Base-by-base conservation (phyloP, 2,797 vertebrate genomes). In the Siniperca scherzeri region DNA sequence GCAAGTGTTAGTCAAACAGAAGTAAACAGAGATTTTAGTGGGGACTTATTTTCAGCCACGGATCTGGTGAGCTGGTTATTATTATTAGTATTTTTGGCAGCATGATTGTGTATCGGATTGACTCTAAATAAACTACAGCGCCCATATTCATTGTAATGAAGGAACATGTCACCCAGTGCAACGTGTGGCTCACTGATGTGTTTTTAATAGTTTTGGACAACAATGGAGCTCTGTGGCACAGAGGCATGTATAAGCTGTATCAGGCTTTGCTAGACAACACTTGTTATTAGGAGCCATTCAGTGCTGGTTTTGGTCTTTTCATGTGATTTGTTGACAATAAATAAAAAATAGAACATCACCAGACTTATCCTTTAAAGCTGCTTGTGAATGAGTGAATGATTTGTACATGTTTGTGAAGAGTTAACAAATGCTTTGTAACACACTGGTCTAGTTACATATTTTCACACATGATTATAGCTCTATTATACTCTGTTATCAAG, bases 181-280 rank as follows among this genome's bases (percentile, higher is more conserved):
- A 25, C 10, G 8, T 48, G 25, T 52, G 33, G 61, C 69, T 72
- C 40, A 73, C 2, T 66, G 61, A 60, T 19, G 30, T 62, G 48
- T 56, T 64, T 69, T 68, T 53, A 74, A 80, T 74, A 55, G 13
- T 46, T 46, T 7, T 68, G 27, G 56, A 61, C 38, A 36, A 74
- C 48, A 69, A 62, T 38, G 27, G 48, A 62, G 48, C 67, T 78
- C 27, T 33, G 21, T 12, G 10, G 48, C 65, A 55, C 36, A 61
- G 42, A 73, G 14, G 13, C 75, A 19, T 2, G 2, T 74, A 48
- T 19, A 27, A 74, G 19, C 57, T 61, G 67, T 5, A 17, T 53
- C 5, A 33, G 30, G 44, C 33, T 25, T 38, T 33, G 38, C 40
- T 7, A 48, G 33, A 53, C 36, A 53, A 11, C 75, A 30, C 17